A percentile compares a stretch with the other conserved stretches of the same genome.
Evolutionary conservation across 2,113 vertebrate genomes (phyloP).

Genomic region (Sturnira hondurensis): DNA sequence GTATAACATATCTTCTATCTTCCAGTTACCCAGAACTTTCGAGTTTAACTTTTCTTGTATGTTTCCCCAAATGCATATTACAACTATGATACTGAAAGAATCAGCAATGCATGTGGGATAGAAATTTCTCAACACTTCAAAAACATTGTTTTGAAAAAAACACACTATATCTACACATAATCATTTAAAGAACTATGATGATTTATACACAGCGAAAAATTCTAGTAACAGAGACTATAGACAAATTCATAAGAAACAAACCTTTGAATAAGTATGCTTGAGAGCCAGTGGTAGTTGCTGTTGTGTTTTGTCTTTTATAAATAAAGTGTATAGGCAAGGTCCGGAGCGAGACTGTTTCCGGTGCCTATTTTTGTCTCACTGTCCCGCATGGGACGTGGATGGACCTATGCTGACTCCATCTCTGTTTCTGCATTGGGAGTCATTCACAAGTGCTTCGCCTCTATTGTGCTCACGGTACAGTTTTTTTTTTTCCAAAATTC

Average conservation of each 20-base stretch:
- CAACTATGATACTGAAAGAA: not conserved
- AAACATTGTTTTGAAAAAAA: not conserved
- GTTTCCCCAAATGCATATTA: not conserved
- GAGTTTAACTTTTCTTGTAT: not conserved
- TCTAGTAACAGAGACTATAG: not conserved
- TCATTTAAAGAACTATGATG: not conserved
- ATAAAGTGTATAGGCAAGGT: not conserved
- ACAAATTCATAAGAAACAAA: not conserved
- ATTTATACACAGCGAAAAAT: not conserved
- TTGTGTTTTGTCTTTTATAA: not conserved
- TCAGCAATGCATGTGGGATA: not conserved
- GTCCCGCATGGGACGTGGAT: not conserved
- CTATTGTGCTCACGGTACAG: not conserved
- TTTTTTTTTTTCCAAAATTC: not conserved
- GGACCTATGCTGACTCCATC: not conserved
- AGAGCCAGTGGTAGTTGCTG: not conserved
- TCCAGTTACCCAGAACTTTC: not conserved
- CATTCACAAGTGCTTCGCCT: not conserved
- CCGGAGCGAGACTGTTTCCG: not conserved
- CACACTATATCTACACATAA: not conserved
- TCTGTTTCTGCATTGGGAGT: not conserved
- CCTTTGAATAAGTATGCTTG: not conserved
- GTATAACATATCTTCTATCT: not conserved
- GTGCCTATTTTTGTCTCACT: not conserved
- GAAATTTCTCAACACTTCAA: not conserved